Evolutionary conservation across 2,113 vertebrate species (phyloP), one percentile per base, ranked within the genome.

Genomic region (Aphelocoma coerulescens): DNA sequence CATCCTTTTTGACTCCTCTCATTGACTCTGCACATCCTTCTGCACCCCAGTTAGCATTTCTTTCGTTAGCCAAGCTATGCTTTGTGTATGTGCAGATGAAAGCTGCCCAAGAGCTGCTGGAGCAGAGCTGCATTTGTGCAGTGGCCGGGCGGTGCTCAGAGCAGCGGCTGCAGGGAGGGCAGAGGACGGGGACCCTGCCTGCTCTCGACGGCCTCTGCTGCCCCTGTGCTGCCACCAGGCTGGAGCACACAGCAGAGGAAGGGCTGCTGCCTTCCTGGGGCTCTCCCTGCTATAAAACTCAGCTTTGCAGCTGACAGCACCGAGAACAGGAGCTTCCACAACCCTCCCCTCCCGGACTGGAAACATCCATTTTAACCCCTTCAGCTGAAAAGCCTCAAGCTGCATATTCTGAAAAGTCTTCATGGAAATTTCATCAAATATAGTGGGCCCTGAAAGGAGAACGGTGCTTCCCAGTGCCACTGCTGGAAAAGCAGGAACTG

Each of bases 131-230:
- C 12, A 23, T 58, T 52, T 39, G 57, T 28, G 26, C 66, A 10
- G 32, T 6, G 15, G 12, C 30, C 20, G 16, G 54, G 39, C 19
- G 18, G 21, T 4, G 35, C 62, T 48, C 20, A 14, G 46, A 43
- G 30, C 30, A n/a, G 62, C 1, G 21, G 18, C 24, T 66, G 41
- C 62, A 62, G 33, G 67, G 54, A 27, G 3, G 7, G 33, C 3
- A 49, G 23, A 32, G 44, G 7, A 37, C 0, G 0, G 4, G 24
- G 9, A 18, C 13, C 10, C 2, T 41, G 35, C 33, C 19, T 0
- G 0, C 33, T 30, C 26, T 16, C 37, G 18, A 20, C 3, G 11
- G 11, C 54, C 39, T 49, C 46, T 1, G 3, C 52, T 13, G 15
- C 35, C 49, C 28, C 4, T 2, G 0, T 1, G 2, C 8, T 48